Evolutionary conservation across 2,888 invertebrate species (phyloP).

Genomic region (Thecophora atra): DNA sequence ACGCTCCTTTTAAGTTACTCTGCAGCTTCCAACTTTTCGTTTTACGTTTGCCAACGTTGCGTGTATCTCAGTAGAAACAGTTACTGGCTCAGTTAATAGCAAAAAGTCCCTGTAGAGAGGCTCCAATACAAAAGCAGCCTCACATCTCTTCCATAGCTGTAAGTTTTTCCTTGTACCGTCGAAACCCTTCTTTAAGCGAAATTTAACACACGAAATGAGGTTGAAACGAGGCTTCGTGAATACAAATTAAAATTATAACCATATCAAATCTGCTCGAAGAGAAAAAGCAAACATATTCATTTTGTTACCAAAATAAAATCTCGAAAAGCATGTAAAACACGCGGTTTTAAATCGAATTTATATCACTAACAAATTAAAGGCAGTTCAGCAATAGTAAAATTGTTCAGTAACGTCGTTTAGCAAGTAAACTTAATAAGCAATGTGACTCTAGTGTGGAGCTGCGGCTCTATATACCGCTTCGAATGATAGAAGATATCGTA

Average conservation of each 20-base stretch:
- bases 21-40: too few species aligned
- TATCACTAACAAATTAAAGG: constrained; percentile 52
- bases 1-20: too few species aligned
- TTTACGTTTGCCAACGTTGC: too few species aligned
- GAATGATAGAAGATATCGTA: neutral
- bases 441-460: constrained; percentile 15
- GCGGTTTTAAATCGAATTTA: constrained; percentile 62
- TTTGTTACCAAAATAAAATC: constrained; percentile 17
- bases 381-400: neutral
- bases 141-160: constrained; percentile 24
- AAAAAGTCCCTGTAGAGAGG: neutral
- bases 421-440: constrained; percentile 30
- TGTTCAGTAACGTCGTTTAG: neutral
- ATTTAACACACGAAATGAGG: neutral
- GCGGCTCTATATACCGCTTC: too few species aligned
- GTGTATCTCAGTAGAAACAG: too few species aligned
- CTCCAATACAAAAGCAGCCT: neutral
- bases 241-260: constrained; percentile 5
- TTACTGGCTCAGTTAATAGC: too few species aligned
- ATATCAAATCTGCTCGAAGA: constrained; percentile 24
- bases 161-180: constrained; percentile 14
- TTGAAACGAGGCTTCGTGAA: neutral
- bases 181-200: constrained; percentile 7
- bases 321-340: constrained; percentile 40
- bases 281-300: neutral